Evolutionary conservation across 23 tunicate species (phyloP), one percentile per base, ranked within the genome.

Genomic region (Oikopleura vanhoeffeni): DNA sequence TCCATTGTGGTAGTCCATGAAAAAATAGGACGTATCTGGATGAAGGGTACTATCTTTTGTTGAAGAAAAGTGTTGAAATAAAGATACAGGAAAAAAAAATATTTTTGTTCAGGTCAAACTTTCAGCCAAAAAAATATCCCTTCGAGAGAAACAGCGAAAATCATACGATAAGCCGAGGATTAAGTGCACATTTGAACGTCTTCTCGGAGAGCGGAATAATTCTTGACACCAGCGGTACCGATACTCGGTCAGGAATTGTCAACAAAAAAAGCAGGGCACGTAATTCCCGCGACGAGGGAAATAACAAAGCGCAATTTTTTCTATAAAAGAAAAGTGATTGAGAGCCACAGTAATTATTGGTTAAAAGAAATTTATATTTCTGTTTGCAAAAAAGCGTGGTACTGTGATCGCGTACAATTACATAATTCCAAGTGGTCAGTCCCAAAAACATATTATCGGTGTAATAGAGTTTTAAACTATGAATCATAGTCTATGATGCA

Each of bases 81-180:
- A n/a, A n/a, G n/a, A n/a, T n/a, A n/a, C n/a, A n/a, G n/a, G n/a
- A n/a, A n/a, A n/a, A n/a, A n/a, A n/a, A n/a, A n/a, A n/a, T n/a
- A n/a, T n/a, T n/a, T n/a, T n/a, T n/a, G n/a, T n/a, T n/a, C n/a
- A n/a, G n/a, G n/a, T n/a, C n/a, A n/a, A n/a, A n/a, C n/a, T n/a
- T n/a, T n/a, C n/a, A n/a, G n/a, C n/a, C n/a, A n/a, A n/a, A n/a
- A n/a, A n/a, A n/a, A n/a, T n/a, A n/a, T n/a, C n/a, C n/a, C n/a
- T n/a, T n/a, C n/a, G 89, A 41, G 85, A 41, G 93, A 85, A 40
- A 89, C 88, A 40, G 93, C 97, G 86, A 92, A 89, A n/a, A 92
- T 76, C 40, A 77, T 41, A 39, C 97, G 87, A 67, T 89, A 92
- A 0, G 89, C 84, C n/a, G 89, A 67, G 40, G n/a, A n/a, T n/a